phyloP scores from a whole-genome alignment of 2,113 vertebrate genomes.

The Chinchilla lanigera region DNA sequence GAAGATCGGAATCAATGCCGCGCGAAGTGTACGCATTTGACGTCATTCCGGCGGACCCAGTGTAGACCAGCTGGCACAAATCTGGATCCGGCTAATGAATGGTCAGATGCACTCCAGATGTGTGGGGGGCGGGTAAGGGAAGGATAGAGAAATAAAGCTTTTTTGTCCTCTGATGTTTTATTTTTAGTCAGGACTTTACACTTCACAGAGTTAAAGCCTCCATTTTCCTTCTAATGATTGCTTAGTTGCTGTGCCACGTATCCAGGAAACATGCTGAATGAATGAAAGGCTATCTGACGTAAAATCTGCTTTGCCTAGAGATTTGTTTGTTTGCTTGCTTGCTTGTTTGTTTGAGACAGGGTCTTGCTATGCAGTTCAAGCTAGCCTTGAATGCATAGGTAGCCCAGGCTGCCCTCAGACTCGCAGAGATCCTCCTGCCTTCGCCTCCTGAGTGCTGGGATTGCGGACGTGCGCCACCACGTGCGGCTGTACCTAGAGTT shows the following conservation, averaged over 20 bases:
- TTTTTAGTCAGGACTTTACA: not conserved
- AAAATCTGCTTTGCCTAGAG: not conserved
- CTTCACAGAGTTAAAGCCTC: not conserved
- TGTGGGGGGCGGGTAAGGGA: not conserved
- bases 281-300: not conserved
- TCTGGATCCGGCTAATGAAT: not conserved
- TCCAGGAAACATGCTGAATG: not conserved
- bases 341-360: not conserved
- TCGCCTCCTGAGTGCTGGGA: not conserved
- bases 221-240: constrained; percentile 4
- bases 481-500: not conserved
- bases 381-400: not conserved
- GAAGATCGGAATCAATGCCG: not conserved
- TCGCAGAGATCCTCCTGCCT: not conserved
- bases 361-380: not conserved
- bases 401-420: not conserved
- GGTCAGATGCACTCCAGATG: not conserved
- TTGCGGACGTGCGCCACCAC: not conserved
- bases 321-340: not conserved
- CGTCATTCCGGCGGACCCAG: not conserved
- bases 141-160: not conserved
- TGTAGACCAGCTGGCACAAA: not conserved
- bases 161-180: not conserved
- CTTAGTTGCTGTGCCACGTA: not conserved
- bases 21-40: not conserved